Percentiles rank a stretch among this genome's conserved stretches.
These are phyloP conservation scores for Drosophila quadrilineata DNA, from an alignment of 1,140 invertebrate species.

Conservation along the genomic window DNA sequence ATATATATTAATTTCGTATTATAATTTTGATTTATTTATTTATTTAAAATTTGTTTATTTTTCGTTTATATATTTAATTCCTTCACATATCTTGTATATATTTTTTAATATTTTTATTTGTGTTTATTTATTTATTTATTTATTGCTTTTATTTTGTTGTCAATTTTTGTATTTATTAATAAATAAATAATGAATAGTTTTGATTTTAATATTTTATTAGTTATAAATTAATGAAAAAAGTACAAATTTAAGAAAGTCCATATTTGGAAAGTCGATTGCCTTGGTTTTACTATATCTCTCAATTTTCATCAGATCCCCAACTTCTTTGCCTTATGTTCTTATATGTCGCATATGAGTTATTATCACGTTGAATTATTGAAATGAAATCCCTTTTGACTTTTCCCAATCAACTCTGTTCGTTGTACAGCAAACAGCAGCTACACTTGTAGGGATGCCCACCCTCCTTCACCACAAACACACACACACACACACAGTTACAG, in stretches of 20 bases:
- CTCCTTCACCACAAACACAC: neutral
- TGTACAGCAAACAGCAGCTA: no score
- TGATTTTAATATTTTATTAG: no score
- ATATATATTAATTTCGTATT: no score
- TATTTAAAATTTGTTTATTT: no score
- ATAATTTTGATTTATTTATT: no score
- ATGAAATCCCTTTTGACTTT: slow-evolving; percentile 31
- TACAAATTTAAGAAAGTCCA: no score
- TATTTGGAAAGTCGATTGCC: no score
- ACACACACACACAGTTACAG: neutral
- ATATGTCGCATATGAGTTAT: slow-evolving; percentile 8
- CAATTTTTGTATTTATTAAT: neutral
- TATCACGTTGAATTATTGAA: slow-evolving; percentile 16
- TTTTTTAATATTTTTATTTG: neutral
- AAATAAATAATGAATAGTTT: no score
- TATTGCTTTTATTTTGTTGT: neutral
- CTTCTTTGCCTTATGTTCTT: neutral
- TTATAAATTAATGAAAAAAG: no score
- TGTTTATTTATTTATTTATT: neutral
- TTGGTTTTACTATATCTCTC: neutral
- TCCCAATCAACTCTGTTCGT: slow-evolving; percentile 16
- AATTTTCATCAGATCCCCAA: neutral
- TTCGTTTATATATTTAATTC: no score
- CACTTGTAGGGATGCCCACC: no score
- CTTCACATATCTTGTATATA: no score